Base-by-base conservation (phyloP, 1,140 invertebrate genomes). In the Atopsyche davidsoni region DNA sequence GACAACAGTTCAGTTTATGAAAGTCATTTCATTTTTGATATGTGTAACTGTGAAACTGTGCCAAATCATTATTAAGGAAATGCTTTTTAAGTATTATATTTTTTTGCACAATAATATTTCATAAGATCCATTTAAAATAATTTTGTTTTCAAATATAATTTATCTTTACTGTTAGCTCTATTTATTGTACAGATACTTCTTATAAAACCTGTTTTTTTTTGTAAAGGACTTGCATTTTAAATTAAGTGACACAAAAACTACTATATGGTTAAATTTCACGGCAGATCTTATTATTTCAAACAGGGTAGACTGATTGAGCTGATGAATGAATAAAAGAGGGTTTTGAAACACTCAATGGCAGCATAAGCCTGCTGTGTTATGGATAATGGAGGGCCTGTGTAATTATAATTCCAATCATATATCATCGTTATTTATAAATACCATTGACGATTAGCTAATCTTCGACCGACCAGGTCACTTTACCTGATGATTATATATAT, bases 361-460 rank as follows among this genome's bases (percentile, higher is more conserved):
- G 51, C 13, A 42, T 24, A 18, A 38, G 17, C 28, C 25, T 42
- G 44, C 18, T 55, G 21, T 36, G 31, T 18, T 41, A 23, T 49
- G 40, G 44, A 44, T 17, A 44, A 23, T 23, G 13, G 14, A 56
- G 49, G 55, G 55, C 55, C 55, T 52, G 55, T 57, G 55, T 57
- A 57, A 31, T 45, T 49, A 55, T 42, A 52, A 57, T 57, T 57
- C 55, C 55, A 57, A 52, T 51, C 32, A 43, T 46, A 44, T 46
- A 46, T 57, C 48, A 56, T 43, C 18, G 34, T 45, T 55, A 44
- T 49, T 24, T 48, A 43, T 23, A 43, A 22, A 25, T 43, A 22
- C 51, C 44, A 51, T 51, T 50, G 48, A 56, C 38, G 38, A 55
- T 56, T 56, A 56, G 48, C 54, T 56, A 56, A 51, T 56, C 54